Evolutionary conservation across 2,888 invertebrate genomes (phyloP).

Genomic region (Volucella inanis): DNA sequence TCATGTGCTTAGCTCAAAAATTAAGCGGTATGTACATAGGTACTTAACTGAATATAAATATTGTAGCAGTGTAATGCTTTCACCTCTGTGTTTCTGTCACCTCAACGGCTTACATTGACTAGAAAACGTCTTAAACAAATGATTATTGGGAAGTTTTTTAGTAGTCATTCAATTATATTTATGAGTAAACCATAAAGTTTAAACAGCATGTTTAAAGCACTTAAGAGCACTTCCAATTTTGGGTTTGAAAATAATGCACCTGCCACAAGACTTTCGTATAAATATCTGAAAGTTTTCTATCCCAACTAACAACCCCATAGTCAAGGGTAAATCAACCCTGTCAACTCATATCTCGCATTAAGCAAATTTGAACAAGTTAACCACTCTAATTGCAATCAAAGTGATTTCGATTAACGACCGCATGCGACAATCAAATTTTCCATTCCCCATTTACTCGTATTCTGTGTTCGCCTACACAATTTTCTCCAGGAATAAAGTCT

Average conservation of each 20-base stretch:
- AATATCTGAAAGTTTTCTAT: not conserved
- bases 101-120: too few relatives aligned
- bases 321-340: not conserved
- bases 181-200: too few relatives aligned
- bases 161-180: too few relatives aligned
- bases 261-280: not conserved
- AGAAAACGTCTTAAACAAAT: too few relatives aligned
- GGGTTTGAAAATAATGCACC: not conserved
- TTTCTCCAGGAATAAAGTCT: conserved; percentile 40
- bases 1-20: too few relatives aligned
- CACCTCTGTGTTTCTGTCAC: too few relatives aligned
- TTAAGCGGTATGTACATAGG: too few relatives aligned
- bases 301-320: not conserved
- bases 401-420: conserved; percentile 70
- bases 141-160: too few relatives aligned
- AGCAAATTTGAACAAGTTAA: conserved; percentile 45
- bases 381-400: conserved; percentile 65
- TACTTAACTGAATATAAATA: too few relatives aligned
- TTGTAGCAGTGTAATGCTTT: too few relatives aligned
- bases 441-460: conserved; percentile 39
- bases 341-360: conserved; percentile 26
- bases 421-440: conserved; percentile 52
- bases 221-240: too few relatives aligned
- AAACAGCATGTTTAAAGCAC: too few relatives aligned
- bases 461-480: not conserved